Evolutionary conservation across 1,140 invertebrate genomes (phyloP).

Genomic region (Drosophila carrolli): DNA sequence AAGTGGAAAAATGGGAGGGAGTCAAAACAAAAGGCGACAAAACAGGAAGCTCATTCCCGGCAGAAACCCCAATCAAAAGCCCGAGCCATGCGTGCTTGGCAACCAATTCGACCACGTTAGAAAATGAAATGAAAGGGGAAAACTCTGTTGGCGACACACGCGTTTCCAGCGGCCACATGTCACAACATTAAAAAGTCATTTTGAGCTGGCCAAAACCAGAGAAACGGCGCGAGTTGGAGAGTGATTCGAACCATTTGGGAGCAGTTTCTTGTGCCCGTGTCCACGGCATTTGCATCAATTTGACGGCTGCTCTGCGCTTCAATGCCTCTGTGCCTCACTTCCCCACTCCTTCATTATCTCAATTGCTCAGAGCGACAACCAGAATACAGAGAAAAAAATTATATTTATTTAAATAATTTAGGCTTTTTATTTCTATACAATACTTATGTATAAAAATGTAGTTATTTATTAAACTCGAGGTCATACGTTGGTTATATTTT

Average conservation of each 20-base stretch:
- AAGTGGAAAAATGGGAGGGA: conserved; percentile 15
- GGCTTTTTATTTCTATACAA: no score
- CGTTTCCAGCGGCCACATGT: conserved; percentile 28
- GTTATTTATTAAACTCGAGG: no score
- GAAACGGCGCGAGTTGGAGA: not conserved
- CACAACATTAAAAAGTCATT: conserved; percentile 46
- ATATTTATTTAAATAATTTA: not conserved
- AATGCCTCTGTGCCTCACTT: conserved; percentile 47
- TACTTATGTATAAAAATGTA: no score
- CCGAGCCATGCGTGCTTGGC: conserved; percentile 41
- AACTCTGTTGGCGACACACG: conserved; percentile 23
- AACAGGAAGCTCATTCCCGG: conserved; percentile 27
- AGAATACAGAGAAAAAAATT: conserved; percentile 2
- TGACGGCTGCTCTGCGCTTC: conserved; percentile 62
- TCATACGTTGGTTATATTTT: no score
- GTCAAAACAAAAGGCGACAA: conserved; percentile 44
- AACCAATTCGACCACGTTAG: conserved; percentile 13
- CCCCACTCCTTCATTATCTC: conserved; percentile 8
- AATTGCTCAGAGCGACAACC: conserved; percentile 1
- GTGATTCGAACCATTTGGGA: conserved; percentile 15
- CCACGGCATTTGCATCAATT: conserved; percentile 47
- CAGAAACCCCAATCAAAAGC: conserved; percentile 35
- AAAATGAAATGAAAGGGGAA: conserved; percentile 9
- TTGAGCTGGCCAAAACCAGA: conserved; percentile 9
- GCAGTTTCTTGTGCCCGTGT: conserved; percentile 36